Base-by-base conservation (phyloP, 2,797 vertebrate genomes). In the Scolopax rusticola region DNA sequence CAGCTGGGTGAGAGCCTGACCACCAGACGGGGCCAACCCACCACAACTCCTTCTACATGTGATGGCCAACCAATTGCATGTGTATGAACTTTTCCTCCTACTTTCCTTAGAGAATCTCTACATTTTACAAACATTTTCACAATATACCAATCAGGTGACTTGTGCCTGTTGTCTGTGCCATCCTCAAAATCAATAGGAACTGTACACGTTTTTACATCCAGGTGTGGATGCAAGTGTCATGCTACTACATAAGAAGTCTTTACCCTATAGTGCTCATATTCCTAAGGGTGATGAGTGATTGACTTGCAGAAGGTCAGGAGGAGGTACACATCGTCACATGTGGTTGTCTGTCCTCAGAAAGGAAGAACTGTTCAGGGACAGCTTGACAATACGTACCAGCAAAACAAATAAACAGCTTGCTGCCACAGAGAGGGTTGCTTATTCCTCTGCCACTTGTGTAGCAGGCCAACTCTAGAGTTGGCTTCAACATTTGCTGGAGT, bases 291-390 rank as follows among this genome's bases (percentile, higher is more conserved):
- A 63, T 9, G 6, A 83, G 74, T 33, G 27, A 16, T 85, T 1
- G 1, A 20, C 17, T 65, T 71, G 27, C 53, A 89, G n/a, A 84
- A 16, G 60, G 74, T 48, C 57, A 33, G 16, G 27, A 20, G 11
- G 15, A 78, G 6, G 8, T 41, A 60, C 27, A 68, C 13, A 32
- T 17, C 10, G 45, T 50, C 36, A 36, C 17, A 41, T 10, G 36
- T 28, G 21, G 3, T 18, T 79, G 28, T 43, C 14, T 56, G 20
- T 57, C 6, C 27, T 80, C 0, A 0, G 50, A 75, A 54, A n/a
- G 17, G 9, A 51, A 15, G 6, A 84, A 69, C 30, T 60, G 30
- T 41, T 89, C 45, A 38, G 18, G 17, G 63, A 56, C 18, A 63
- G 18, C n/a, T 71, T 50, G 11, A 57, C 53, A 56, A 8, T 19